Evolutionary conservation across 2,797 vertebrate genomes (phyloP).

Genomic region (Crypturellus tataupa): DNA sequence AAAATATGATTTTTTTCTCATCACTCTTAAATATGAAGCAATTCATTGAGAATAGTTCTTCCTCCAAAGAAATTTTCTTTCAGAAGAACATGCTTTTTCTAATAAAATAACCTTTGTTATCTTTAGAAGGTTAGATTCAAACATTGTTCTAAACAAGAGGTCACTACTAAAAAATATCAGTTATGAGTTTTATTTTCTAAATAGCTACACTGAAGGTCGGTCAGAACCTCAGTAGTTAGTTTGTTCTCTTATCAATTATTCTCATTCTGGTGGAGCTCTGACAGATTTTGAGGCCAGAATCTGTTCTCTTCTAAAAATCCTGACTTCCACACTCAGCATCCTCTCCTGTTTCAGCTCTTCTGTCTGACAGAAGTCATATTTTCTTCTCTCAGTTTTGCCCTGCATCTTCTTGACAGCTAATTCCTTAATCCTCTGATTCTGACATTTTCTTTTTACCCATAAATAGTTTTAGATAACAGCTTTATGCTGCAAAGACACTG

Average conservation of each 20-base stretch:
- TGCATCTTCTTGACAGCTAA: neutral
- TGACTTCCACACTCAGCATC: neutral
- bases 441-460: neutral
- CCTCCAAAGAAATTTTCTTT: neutral
- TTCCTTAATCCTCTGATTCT: neutral
- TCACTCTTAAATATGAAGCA: neutral
- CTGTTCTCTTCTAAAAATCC: neutral
- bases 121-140: neutral
- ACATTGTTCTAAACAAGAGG: neutral
- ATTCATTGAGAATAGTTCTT: neutral
- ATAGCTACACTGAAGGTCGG: neutral
- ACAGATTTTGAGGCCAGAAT: neutral
- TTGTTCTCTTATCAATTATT: neutral
- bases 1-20: neutral
- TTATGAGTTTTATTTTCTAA: neutral
- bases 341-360: neutral
- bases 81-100: neutral
- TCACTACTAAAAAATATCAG: neutral
- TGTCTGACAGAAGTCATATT: neutral
- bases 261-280: neutral
- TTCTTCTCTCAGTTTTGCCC: neutral
- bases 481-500: neutral
- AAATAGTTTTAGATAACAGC: neutral
- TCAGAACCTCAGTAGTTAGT: neutral
- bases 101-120: neutral